These are phyloP conservation scores for Antheraea mylitta DNA, from an alignment of 1,140 invertebrate genomes.

Conservation along the genomic window DNA sequence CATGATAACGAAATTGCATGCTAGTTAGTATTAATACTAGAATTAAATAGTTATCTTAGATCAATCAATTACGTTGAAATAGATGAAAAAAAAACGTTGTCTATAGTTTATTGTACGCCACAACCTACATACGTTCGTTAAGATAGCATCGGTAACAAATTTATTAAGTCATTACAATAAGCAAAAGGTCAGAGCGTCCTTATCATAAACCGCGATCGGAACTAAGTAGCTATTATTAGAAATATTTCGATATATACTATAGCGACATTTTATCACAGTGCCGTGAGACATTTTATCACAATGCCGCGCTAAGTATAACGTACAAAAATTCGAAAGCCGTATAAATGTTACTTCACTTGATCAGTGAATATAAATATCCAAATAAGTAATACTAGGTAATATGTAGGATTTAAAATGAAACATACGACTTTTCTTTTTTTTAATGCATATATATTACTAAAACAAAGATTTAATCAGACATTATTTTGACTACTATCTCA, in stretches of 20 bases:
- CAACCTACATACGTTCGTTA: neutral
- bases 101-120: neutral
- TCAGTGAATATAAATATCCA: no score
- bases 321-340: no score
- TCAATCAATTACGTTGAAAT: neutral
- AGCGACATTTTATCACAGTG: neutral
- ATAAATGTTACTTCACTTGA: no score
- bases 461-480: no score
- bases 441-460: no score
- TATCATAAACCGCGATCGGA: neutral
- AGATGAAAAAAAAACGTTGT: neutral
- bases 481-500: no score
- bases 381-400: no score
- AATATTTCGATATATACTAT: neutral
- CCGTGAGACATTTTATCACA: neutral
- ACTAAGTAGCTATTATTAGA: neutral
- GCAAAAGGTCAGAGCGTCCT: neutral
- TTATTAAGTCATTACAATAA: constrained; percentile 3
- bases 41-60: neutral
- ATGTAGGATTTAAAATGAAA: no score
- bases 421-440: no score
- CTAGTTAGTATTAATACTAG: no score
- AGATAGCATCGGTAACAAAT: constrained; percentile 1
- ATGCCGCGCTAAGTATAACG: neutral
- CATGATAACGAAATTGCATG: no score